Conservation (phyloP, 2,113 vertebrate genomes). For the Philantomba maxwellii region DNA sequence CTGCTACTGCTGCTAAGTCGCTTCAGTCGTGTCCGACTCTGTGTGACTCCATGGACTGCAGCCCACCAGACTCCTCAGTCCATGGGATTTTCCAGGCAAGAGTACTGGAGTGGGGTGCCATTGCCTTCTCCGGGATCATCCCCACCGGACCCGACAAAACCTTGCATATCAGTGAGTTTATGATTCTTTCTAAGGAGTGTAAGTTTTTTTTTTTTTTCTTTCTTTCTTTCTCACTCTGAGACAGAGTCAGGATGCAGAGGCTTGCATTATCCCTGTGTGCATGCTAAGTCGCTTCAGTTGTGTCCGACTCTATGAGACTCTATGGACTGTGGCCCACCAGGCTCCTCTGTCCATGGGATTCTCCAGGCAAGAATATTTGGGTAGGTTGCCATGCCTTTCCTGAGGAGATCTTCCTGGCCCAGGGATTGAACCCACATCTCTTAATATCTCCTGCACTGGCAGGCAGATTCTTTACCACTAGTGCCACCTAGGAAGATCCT, state of each 20-base stretch:
- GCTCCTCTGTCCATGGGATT: neutral
- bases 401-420: neutral
- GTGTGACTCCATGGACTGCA: too few species aligned
- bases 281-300: neutral
- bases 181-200: neutral
- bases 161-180: neutral
- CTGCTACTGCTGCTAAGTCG: too few species aligned
- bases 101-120: too few species aligned
- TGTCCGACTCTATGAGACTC: neutral
- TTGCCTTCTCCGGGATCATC: too few species aligned
- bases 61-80: too few species aligned
- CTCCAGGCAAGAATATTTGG: neutral
- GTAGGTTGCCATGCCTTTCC: neutral
- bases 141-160: neutral
- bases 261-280: neutral
- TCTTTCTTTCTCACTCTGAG: neutral
- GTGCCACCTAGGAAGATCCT: neutral
- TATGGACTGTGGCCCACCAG: neutral
- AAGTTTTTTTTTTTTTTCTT: neutral
- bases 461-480: neutral
- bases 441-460: neutral
- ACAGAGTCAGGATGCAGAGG: neutral
- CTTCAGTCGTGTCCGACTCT: too few species aligned
- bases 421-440: neutral
- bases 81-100: too few species aligned